Evolutionary conservation across 2,888 invertebrate species (phyloP), one percentile per base, ranked within the genome.

Genomic region (Sinohyriopsis cumingii): DNA sequence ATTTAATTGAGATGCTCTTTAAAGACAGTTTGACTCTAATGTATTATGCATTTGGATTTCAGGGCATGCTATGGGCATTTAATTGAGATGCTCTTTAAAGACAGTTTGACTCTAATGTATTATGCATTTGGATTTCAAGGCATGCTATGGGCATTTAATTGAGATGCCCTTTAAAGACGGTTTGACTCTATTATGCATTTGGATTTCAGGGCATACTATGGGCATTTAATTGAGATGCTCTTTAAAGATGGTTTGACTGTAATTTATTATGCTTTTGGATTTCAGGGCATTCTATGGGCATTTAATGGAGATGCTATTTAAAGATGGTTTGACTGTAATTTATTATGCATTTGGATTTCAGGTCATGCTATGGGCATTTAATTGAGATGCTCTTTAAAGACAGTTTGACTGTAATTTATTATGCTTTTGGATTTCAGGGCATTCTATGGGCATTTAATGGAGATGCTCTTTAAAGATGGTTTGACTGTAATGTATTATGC

Each of bases 351-450:
- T 65, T 18, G 45, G 62, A 6, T 78, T 78, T 59, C 72, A 84
- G 84, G 84, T 83, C n/a, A 77, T 84, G 78, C 60, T 84, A 20
- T 84, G n/a, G n/a, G n/a, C n/a, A n/a, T n/a, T n/a, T n/a, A n/a
- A n/a, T n/a, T n/a, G n/a, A n/a, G n/a, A n/a, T n/a, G n/a, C n/a
- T n/a, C n/a, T n/a, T n/a, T n/a, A n/a, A n/a, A n/a, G n/a, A n/a
- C n/a, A n/a, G n/a, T n/a, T n/a, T n/a, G n/a, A n/a, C n/a, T n/a
- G n/a, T n/a, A n/a, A n/a, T n/a, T n/a, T n/a, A n/a, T n/a, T n/a
- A n/a, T n/a, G n/a, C n/a, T n/a, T n/a, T n/a, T n/a, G n/a, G n/a
- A n/a, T n/a, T n/a, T n/a, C n/a, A n/a, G n/a, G n/a, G n/a, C n/a
- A n/a, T n/a, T n/a, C n/a, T n/a, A n/a, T n/a, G n/a, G n/a, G n/a